Base-by-base conservation (phyloP, 2,888 invertebrate species). In the Andrena camellia region DNA sequence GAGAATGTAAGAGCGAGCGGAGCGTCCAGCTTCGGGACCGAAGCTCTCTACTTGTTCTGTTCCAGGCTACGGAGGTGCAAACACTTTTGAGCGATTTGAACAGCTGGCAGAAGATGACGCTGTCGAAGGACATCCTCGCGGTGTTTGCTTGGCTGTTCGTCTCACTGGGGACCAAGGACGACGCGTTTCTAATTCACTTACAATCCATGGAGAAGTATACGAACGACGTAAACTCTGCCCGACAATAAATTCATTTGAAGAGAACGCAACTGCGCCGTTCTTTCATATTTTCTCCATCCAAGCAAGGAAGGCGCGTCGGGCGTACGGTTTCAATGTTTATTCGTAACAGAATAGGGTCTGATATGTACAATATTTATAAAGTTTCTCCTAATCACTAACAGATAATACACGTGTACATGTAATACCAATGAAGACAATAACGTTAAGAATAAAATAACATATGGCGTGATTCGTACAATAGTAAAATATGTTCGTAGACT, bases 301-400 rank as follows among this genome's bases (percentile, higher is more conserved):
- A 5, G 1, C 1, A 2, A 76, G 35, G 26, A 57, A 10, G 17
- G 17, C 8, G 5, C 6, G 48, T 17, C 6, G 0, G 7, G 33
- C 4, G n/a, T 82, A 64, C 66, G 80, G 71, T 90, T 90, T 90
- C 78, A 83, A 78, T 82, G 70, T 92, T 92, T 93, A 92, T 92
- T 93, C 85, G 90, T 92, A 93, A 92, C 92, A 93, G 92, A 92
- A 92, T 92, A 92, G 88, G 90, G 89, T 90, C 91, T 92, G 93
- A 93, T 93, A 93, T 93, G 93, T 93, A 93, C 93, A 93, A 90
- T 92, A 92, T 92, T 89, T 92, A 92, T 92, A 91, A 91, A 90
- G 89, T 90, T 42, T 87, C 68, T 73, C 79, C 91, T 90, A 92
- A 68, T 50, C 63, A 72, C 89, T 91, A 91, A 88, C 85, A 78